Conservation (phyloP, 1,140 invertebrate species). For the Pogonognathellus flavescens region DNA sequence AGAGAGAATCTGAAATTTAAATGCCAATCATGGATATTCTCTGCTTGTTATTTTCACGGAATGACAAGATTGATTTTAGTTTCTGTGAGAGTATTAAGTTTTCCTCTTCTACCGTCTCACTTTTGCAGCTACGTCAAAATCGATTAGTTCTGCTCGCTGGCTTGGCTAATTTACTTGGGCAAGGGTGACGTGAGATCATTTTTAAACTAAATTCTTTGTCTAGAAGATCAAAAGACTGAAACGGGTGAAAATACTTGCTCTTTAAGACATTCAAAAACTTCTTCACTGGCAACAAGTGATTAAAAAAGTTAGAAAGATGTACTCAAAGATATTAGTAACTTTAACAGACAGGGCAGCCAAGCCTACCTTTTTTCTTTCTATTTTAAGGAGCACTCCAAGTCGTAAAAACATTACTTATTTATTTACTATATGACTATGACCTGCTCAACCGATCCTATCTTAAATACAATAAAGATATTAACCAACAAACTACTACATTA, state of each 20-base stretch:
- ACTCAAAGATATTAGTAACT: not conserved
- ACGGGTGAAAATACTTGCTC: not conserved
- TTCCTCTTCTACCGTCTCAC: constrained; percentile 10
- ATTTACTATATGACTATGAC: too few species aligned
- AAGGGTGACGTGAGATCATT: constrained; percentile 33
- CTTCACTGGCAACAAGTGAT: constrained; percentile 25
- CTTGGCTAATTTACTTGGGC: constrained; percentile 15
- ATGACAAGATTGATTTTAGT: constrained; percentile 26
- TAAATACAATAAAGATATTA: too few species aligned
- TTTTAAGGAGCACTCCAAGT: not conserved
- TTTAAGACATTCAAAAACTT: not conserved
- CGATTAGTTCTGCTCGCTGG: constrained; percentile 24
- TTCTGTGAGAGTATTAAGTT: not conserved
- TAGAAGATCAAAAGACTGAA: constrained; percentile 6
- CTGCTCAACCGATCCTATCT: too few species aligned
- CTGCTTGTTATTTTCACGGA: constrained; percentile 1
- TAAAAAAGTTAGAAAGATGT: not conserved
- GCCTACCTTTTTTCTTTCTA: not conserved
- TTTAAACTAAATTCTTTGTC: constrained; percentile 9
- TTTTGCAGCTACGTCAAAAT: not conserved
- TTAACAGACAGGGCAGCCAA: not conserved
- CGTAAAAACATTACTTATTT: not conserved
- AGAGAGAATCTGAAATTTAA: constrained; percentile 2
- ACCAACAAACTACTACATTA: too few species aligned
- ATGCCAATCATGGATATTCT: constrained; percentile 7